Base-by-base conservation (phyloP, 2,888 invertebrate genomes). In the Adelognathus sp. region DNA sequence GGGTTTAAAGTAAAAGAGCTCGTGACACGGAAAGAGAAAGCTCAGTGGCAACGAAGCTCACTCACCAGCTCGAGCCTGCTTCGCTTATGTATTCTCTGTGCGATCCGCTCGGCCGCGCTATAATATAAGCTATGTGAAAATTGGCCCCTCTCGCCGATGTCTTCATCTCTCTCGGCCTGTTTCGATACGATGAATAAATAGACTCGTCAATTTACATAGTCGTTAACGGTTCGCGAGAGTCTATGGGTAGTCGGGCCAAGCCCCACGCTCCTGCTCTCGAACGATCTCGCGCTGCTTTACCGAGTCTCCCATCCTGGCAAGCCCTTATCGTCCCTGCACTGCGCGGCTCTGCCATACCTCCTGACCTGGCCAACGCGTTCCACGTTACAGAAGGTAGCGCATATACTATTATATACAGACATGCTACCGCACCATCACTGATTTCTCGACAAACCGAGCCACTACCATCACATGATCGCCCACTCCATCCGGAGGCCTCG, bases 171-270 rank as follows among this genome's bases (percentile, higher is more conserved):
- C 79, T 70, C 73, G 67, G 56, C 41, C 73, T 80, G 81, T 81
- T 79, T 84, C 84, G 86, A 88, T 89, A 84, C 86, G 85, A 85
- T 83, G 86, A 88, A 89, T 88, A 90, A 89, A 89, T 89, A 89
- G 88, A 89, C 83, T 82, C 87, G 87, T 89, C 88, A 88, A 89
- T 89, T 89, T 90, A 88, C 90, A 90, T 89, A 90, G 87, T 89
- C 88, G 88, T 89, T 90, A 88, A 86, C 86, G 82, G 82, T 82
- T 81, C 81, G 83, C 71, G 67, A 79, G 39, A 66, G 56, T n/a
- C 54, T 16, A 36, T 16, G 39, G n/a, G 24, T 36, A 52, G 39
- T 67, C 24, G 54, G n/a, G 52, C 54, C 54, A 36, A 36, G 27
- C 67, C 46, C 33, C 29, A 14, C 41, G 44, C 64, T 73, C 27